A percentile compares a stretch with the other conserved stretches of the same genome.
Conservation (phyloP, 2,797 vertebrate species). For the Atherinosoma microstoma region DNA sequence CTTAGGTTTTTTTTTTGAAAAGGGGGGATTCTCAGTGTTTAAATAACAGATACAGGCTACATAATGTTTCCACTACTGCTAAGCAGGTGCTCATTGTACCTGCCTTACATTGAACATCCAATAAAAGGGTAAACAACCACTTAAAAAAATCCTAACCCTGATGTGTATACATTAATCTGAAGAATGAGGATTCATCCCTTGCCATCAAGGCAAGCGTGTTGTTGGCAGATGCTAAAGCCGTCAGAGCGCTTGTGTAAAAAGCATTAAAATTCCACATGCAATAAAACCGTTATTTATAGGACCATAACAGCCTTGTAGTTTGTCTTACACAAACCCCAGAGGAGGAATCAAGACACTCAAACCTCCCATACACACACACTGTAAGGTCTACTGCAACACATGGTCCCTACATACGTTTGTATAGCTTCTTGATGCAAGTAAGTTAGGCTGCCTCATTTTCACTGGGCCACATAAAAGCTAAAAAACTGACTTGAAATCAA, state of each 20-base stretch:
- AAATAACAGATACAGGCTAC: not conserved
- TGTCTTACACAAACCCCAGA: constrained; percentile 83
- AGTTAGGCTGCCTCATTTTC: constrained; percentile 55
- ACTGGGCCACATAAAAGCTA: constrained; percentile 75
- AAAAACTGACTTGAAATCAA: constrained; percentile 73
- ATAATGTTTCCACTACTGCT: not conserved
- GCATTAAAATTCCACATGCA: constrained; percentile 79
- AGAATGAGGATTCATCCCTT: constrained; percentile 28
- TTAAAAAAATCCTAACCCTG: not conserved
- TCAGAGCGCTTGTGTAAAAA: constrained; percentile 79
- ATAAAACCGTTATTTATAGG: constrained; percentile 88
- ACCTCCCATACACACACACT: constrained; percentile 68
- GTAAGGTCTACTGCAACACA: constrained; percentile 49
- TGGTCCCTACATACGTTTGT: constrained; percentile 48
- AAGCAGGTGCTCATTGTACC: not conserved
- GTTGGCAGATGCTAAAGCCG: constrained; percentile 75
- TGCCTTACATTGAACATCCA: not conserved
- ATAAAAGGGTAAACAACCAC: not conserved
- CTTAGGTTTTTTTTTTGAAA: not conserved
- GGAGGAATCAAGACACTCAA: constrained; percentile 71
- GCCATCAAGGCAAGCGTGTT: constrained; percentile 42
- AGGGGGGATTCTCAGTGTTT: not conserved
- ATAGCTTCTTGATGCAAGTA: constrained; percentile 65
- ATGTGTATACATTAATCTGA: constrained; percentile 14
- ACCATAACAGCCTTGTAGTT: constrained; percentile 84